These are phyloP conservation scores for Myiotriccus ornatus DNA, from an alignment of 2,797 vertebrate species.

Conservation along the genomic window DNA sequence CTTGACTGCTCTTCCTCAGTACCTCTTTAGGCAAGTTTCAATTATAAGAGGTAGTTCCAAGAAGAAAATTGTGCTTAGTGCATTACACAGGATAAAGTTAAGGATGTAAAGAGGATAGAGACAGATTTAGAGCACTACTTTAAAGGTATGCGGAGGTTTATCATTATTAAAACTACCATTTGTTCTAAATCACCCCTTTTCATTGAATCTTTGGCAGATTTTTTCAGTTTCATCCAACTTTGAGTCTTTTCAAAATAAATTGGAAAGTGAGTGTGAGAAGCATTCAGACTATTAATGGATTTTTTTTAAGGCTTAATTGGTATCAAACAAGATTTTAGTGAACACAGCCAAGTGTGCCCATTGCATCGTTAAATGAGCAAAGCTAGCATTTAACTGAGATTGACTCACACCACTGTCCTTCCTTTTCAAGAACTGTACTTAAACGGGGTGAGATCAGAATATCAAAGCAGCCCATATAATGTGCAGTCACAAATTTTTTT, in stretches of 20 bases:
- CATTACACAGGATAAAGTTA: slow-evolving; percentile 47
- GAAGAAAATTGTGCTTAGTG: slow-evolving; percentile 9
- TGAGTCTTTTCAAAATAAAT: slow-evolving; percentile 52
- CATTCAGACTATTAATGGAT: slow-evolving; percentile 37
- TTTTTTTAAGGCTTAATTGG: slow-evolving; percentile 62
- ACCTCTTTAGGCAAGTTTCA: slow-evolving; percentile 25
- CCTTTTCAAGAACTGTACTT: slow-evolving; percentile 52
- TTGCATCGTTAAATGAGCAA: slow-evolving; percentile 50
- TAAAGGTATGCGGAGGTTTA: slow-evolving; percentile 22
- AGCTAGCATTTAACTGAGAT: slow-evolving; percentile 45
- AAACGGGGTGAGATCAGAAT: slow-evolving; percentile 59
- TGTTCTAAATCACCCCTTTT: slow-evolving; percentile 27
- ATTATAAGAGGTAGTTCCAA: slow-evolving; percentile 11
- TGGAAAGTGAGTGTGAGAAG: slow-evolving; percentile 34
- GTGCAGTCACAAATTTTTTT: background rate
- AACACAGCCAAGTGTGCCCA: slow-evolving; percentile 38
- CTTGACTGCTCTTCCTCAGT: background rate
- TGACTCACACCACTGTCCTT: slow-evolving; percentile 57
- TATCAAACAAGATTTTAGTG: slow-evolving; percentile 66
- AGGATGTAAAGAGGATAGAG: slow-evolving; percentile 36
- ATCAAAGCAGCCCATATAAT: slow-evolving; percentile 20
- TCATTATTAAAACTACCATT: slow-evolving; percentile 23
- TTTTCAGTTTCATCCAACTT: slow-evolving; percentile 27
- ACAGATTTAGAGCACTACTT: slow-evolving; percentile 20
- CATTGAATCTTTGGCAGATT: slow-evolving; percentile 13